A percentile compares a stretch with the other conserved stretches of the same genome.
Evolutionary conservation across 2,797 vertebrate species (phyloP).

Genomic region (Trachurus trachurus): DNA sequence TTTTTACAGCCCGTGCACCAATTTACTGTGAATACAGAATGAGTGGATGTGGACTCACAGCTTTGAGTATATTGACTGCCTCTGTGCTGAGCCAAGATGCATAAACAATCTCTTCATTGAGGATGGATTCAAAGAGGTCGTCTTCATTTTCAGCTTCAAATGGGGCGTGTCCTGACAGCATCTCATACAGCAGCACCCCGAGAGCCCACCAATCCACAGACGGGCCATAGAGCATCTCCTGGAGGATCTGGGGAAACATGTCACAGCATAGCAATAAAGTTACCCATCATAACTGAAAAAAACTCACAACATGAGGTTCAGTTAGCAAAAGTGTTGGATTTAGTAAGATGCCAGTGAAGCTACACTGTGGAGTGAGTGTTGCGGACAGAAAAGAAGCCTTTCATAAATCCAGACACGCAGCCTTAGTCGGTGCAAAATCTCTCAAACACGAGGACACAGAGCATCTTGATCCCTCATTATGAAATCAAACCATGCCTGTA

Average conservation of each 20-base stretch:
- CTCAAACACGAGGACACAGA: constrained; percentile 29
- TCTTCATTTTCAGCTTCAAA: constrained; percentile 98
- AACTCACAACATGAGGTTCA: constrained; percentile 16
- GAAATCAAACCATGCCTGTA: constrained; percentile 42
- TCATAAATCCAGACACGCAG: constrained; percentile 52
- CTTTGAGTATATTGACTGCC: constrained; percentile 93
- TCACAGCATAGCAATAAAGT: constrained; percentile 23
- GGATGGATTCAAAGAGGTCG: constrained; percentile 96
- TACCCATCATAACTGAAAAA: constrained; percentile 29
- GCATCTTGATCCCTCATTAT: constrained; percentile 39
- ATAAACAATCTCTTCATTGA: constrained; percentile 95
- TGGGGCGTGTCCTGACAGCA: constrained; percentile 96
- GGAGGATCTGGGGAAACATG: constrained; percentile 90
- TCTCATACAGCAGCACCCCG: constrained; percentile 96
- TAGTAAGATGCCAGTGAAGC: constrained; percentile 9
- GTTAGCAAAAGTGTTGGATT: constrained; percentile 14
- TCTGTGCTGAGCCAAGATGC: constrained; percentile 93
- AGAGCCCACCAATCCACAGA: constrained; percentile 99
- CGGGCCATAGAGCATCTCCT: constrained; percentile 96
- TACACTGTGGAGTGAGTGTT: constrained; percentile 50
- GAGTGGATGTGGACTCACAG: constrained; percentile 85
- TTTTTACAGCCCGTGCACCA: neutral
- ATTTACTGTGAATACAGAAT: constrained; percentile 4
- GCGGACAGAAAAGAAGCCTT: constrained; percentile 57
- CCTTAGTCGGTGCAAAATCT: constrained; percentile 28